phyloP scores from a whole-genome alignment of 1,140 invertebrate species.

The Proctacanthus coquilletti region DNA sequence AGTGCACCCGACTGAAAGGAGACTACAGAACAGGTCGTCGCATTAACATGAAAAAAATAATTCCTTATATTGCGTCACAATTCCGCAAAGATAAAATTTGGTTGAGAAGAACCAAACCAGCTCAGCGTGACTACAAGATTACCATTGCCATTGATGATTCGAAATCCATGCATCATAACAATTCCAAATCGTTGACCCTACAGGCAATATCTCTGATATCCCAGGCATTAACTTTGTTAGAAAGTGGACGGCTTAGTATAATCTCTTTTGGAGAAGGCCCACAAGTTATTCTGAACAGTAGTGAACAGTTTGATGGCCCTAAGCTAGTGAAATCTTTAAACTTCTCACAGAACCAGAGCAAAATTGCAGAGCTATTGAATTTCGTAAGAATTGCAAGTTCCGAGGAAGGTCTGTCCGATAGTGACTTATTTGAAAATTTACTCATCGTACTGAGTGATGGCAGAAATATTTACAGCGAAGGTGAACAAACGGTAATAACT shows the following conservation, averaged over 20 bases:
- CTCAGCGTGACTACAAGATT: conserved; percentile 93
- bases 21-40: conserved; percentile 94
- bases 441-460: conserved; percentile 91
- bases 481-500: conserved; percentile 58
- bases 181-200: conserved; percentile 81
- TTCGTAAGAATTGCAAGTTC: conserved; percentile 56
- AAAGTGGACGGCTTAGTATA: conserved; percentile 82
- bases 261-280: conserved; percentile 85
- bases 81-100: conserved; percentile 99
- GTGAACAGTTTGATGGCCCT: conserved; percentile 73
- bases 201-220: conserved; percentile 88
- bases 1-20: conserved; percentile 72
- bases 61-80: conserved; percentile 96
- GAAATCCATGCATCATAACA: conserved; percentile 79
- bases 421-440: conserved; percentile 61
- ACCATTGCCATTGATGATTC: conserved; percentile 95
- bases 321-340: conserved; percentile 59
- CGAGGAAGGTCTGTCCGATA: conserved; percentile 38
- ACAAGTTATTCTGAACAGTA: conserved; percentile 68
- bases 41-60: conserved; percentile 96
- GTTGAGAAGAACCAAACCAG: conserved; percentile 88
- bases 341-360: conserved; percentile 69
- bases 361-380: conserved; percentile 64
- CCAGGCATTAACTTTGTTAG: conserved; percentile 74
- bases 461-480: conserved; percentile 81